Evolutionary conservation across 2,888 invertebrate genomes (phyloP).

Genomic region (Cetonia aurata): DNA sequence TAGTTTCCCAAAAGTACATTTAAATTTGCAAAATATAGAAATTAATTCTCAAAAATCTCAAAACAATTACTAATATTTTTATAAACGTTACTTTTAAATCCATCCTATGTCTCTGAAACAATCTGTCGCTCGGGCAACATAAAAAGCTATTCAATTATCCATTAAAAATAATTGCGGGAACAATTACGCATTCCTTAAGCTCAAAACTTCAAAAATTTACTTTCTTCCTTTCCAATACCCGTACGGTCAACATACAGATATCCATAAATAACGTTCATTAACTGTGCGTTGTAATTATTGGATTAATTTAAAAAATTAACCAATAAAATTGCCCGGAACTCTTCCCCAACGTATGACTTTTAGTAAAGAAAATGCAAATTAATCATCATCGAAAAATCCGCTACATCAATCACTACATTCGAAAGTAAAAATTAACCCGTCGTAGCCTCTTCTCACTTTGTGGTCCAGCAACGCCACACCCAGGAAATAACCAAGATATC

Average conservation of each 20-base stretch:
- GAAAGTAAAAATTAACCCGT: slow-evolving; percentile 33
- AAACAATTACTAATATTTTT: too few species aligned
- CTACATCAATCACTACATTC: slow-evolving; percentile 35
- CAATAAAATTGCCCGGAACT: slow-evolving; percentile 6
- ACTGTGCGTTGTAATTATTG: slow-evolving; percentile 6
- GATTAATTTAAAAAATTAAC: slow-evolving; percentile 34
- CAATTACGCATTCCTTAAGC: background rate
- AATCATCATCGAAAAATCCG: slow-evolving; percentile 31
- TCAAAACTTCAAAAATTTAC: slow-evolving; percentile 6
- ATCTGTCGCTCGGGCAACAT: too few species aligned
- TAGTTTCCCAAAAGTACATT: too few species aligned
- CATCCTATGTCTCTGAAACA: too few species aligned
- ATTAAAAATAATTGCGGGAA: slow-evolving; percentile 15
- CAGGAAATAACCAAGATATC: slow-evolving; percentile 10
- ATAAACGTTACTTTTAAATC: too few species aligned
- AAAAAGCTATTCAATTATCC: too few species aligned
- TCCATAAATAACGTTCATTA: slow-evolving; percentile 25
- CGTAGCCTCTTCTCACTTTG: slow-evolving; percentile 7
- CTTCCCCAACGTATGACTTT: slow-evolving; percentile 12
- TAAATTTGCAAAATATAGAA: too few species aligned
- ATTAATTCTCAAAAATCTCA: too few species aligned
- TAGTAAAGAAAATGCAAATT: slow-evolving; percentile 33
- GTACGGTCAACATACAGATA: background rate
- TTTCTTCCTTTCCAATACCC: slow-evolving; percentile 24
- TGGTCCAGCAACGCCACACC: slow-evolving; percentile 15